Evolutionary conservation across 1,140 invertebrate species (phyloP).

Genomic region (Drosophila setifemur): DNA sequence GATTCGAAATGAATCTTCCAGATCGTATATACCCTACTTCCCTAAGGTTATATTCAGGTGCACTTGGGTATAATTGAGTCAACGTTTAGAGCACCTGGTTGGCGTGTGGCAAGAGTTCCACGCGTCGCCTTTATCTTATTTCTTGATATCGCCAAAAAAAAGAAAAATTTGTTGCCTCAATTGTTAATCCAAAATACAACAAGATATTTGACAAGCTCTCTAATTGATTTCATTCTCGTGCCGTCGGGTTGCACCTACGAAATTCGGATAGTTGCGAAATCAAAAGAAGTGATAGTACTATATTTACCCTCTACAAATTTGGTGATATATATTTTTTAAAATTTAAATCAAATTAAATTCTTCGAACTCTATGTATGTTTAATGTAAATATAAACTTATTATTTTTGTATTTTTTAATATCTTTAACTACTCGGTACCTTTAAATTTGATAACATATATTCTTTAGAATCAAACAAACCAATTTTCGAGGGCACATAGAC

Average conservation of each 20-base stretch:
- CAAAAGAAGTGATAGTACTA: background rate
- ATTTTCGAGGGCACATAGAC: too few relatives aligned
- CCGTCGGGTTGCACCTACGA: conserved; percentile 8
- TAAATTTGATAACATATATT: too few relatives aligned
- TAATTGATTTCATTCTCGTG: conserved; percentile 78
- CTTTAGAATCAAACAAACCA: too few relatives aligned
- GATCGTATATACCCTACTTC: too few relatives aligned
- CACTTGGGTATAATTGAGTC: conserved; percentile 5
- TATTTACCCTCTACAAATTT: background rate
- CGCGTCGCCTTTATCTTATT: conserved; percentile 7
- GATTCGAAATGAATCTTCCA: too few relatives aligned
- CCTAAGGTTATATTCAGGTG: too few relatives aligned
- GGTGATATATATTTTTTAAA: too few relatives aligned
- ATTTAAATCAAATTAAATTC: too few relatives aligned
- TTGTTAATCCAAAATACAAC: conserved; percentile 72
- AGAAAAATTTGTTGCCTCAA: conserved; percentile 44
- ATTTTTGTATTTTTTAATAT: too few relatives aligned
- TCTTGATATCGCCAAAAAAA: conserved; percentile 47
- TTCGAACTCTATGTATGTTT: too few relatives aligned
- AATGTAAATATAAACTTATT: too few relatives aligned
- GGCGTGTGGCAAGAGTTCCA: conserved; percentile 56
- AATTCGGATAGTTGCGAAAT: conserved; percentile 4
- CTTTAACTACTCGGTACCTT: too few relatives aligned
- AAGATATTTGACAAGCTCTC: conserved; percentile 66
- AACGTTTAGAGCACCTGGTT: background rate